Evolutionary conservation across 2,888 invertebrate genomes (phyloP).

Genomic region (Synanthedon formicaeformis): DNA sequence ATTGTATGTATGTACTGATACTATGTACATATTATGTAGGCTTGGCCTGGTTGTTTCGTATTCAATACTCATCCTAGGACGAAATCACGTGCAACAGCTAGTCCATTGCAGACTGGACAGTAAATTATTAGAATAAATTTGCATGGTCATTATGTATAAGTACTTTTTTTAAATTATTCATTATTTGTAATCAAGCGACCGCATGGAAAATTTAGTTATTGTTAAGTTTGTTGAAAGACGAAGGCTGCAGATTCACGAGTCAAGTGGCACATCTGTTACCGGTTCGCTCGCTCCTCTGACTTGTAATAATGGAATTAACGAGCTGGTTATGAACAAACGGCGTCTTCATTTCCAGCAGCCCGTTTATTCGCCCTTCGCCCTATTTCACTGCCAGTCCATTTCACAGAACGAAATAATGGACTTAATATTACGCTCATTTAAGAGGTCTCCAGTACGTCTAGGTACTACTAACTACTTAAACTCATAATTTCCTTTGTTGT

Average conservation of each 20-base stretch:
- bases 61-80: too few species aligned
- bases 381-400: conserved; percentile 65
- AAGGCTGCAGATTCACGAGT: conserved; percentile 35
- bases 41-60: too few species aligned
- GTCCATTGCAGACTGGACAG: too few species aligned
- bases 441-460: conserved; percentile 39
- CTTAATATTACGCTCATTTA: conserved; percentile 46
- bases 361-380: conserved; percentile 54
- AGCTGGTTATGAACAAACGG: conserved; percentile 69
- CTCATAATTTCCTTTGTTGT: too few species aligned
- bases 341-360: conserved; percentile 64
- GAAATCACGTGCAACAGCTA: too few species aligned
- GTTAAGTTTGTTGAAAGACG: conserved; percentile 1
- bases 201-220: neutral
- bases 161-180: too few species aligned
- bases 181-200: neutral
- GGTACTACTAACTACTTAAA: conserved; percentile 8
- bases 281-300: conserved; percentile 57
- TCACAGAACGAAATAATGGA: conserved; percentile 61
- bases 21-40: too few species aligned
- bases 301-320: conserved; percentile 69
- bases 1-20: too few species aligned
- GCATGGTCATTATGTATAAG: too few species aligned
- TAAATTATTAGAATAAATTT: too few species aligned
- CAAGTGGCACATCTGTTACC: conserved; percentile 63